Evolutionary conservation across 92 coral and sea anemone genomes (phyloP), one percentile per base, ranked within the genome.

Genomic region (Nematostella vectensis): DNA sequence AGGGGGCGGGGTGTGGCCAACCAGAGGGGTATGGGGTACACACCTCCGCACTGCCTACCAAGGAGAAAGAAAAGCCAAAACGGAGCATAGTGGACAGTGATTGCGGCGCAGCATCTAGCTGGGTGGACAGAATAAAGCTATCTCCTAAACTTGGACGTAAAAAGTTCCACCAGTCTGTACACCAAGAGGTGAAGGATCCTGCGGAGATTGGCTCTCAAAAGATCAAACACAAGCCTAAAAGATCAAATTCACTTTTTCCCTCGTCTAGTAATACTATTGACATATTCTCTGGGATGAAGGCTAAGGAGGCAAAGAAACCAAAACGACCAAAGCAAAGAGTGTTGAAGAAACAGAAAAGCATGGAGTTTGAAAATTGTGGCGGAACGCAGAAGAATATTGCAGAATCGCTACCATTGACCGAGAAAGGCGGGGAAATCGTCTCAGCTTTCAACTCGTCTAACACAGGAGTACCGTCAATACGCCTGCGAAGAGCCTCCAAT

Each of bases 81-180:
- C 12, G 18, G 17, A 10, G 4, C 18, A 36, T 36, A 8, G 15
- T 8, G 15, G 42, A 8, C 42, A 17, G 23, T 22, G 9, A 8
- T 17, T 4, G 4, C 4, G 51, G 4, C 4, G 9, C 23, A 19
- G 12, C 11, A 22, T 4, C 18, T 8, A 45, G 51, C 23, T 45
- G 12, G 18, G 51, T 45, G 51, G 51, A 45, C 4, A 45, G 23
- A 45, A 22, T 45, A 6, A 45, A 45, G 51, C 4, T 45, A 19
- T 45, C 51, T 4, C 51, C 51, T 11, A 45, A 45, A 19, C 18
- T 45, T 45, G 51, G 4, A 11, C 51, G 51, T 4, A 45, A 45
- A 17, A 45, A 19, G 21, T 4, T 6, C 4, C 51, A 45, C 4
- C 51, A 8, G 4, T 10, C 51, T 11, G 8, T 36, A 8, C 9